These are phyloP conservation scores for Champsocephalus esox DNA, from an alignment of 2,797 vertebrate species.

Conservation along the genomic window DNA sequence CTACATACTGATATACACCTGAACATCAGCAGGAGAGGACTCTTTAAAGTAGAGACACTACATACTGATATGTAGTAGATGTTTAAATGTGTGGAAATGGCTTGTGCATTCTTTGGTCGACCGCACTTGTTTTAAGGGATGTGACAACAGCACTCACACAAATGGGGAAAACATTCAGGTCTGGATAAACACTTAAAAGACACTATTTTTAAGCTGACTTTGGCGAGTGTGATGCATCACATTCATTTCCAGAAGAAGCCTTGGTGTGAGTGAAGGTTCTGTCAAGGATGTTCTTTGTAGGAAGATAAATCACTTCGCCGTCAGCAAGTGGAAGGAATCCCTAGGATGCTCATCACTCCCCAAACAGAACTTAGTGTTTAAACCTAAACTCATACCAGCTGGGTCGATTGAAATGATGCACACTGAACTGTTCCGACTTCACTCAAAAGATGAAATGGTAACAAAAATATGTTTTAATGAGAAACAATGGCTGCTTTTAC, in stretches of 20 bases:
- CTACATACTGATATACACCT: too few species aligned
- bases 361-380: conserved; percentile 15
- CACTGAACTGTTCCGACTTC: too few species aligned
- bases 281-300: conserved; percentile 55
- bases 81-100: conserved; percentile 9
- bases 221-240: conserved; percentile 6
- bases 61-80: too few species aligned
- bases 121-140: not conserved
- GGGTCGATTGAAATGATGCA: conserved; percentile 1
- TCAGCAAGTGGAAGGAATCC: conserved; percentile 32
- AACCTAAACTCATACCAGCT: conserved; percentile 11
- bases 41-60: too few species aligned
- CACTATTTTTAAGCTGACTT: conserved; percentile 10
- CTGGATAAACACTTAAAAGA: not conserved
- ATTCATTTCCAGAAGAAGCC: not conserved
- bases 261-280: conserved; percentile 13
- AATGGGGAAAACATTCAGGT: not conserved
- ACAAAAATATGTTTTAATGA: too few species aligned
- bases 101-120: conserved; percentile 5
- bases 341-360: not conserved
- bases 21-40: too few species aligned
- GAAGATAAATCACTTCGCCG: conserved; percentile 44
- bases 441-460: too few species aligned
- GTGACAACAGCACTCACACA: conserved; percentile 1
- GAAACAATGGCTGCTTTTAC: not conserved